Evolutionary conservation across 2,797 vertebrate genomes (phyloP).

Genomic region (Micrastur ruficollis): DNA sequence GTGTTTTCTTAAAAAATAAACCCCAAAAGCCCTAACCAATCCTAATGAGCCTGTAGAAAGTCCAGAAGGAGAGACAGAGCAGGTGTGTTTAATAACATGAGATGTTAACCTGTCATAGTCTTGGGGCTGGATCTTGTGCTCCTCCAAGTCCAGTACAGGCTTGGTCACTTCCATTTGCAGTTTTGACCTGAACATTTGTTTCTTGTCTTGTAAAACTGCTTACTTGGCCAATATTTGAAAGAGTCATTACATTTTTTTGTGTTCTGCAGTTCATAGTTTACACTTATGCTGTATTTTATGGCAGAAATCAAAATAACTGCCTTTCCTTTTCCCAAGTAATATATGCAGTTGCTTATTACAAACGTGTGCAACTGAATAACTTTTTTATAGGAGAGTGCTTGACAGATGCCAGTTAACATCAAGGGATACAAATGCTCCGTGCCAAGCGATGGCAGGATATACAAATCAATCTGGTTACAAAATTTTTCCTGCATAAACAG

Average conservation of each 20-base stretch:
- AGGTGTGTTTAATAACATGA: constrained; percentile 16
- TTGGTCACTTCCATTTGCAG: background rate
- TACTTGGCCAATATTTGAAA: constrained; percentile 12
- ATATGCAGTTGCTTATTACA: background rate
- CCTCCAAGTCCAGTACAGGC: background rate
- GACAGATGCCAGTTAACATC: constrained; percentile 50
- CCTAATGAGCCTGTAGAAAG: constrained; percentile 31
- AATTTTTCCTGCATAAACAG: background rate
- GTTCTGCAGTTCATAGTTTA: constrained; percentile 53
- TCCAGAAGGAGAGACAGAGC: background rate
- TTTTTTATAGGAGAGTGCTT: constrained; percentile 19
- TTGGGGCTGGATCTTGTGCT: background rate
- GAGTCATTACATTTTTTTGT: constrained; percentile 50
- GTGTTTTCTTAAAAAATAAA: constrained; percentile 10
- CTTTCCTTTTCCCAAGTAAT: constrained; percentile 19
- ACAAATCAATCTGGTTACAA: constrained; percentile 27
- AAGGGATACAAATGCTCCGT: constrained; percentile 12
- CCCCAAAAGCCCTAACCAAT: background rate
- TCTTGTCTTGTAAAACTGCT: constrained; percentile 11
- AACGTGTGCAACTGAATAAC: background rate
- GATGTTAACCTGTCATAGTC: background rate
- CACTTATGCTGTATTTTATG: background rate
- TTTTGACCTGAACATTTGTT: constrained; percentile 27
- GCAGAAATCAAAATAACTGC: constrained; percentile 47
- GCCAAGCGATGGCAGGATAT: background rate